Conservation (phyloP, 2,113 vertebrate genomes). For the Strix uralensis region DNA sequence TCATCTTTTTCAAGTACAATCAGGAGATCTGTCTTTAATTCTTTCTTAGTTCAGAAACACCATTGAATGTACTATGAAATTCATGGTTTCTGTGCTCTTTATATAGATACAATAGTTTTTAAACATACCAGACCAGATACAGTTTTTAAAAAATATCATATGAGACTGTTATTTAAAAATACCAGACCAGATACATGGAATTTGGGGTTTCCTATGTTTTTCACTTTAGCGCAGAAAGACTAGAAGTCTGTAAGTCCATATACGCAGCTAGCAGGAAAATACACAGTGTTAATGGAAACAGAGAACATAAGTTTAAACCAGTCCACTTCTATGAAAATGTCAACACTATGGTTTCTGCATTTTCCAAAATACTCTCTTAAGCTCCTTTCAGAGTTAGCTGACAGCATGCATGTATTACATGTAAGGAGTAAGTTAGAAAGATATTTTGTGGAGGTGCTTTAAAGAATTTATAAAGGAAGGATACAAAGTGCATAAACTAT, state of each 20-base stretch:
- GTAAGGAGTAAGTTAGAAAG: neutral
- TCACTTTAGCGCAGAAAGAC: neutral
- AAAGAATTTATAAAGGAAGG: neutral
- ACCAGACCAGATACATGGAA: neutral
- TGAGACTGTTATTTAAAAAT: neutral
- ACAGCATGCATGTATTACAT: neutral
- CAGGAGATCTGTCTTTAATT: neutral
- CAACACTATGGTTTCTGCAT: neutral
- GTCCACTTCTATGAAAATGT: neutral
- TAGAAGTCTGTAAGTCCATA: neutral
- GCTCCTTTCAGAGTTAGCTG: neutral
- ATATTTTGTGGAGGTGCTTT: neutral
- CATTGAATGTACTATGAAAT: neutral
- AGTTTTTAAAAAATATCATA: neutral
- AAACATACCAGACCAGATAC: neutral
- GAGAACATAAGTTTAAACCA: neutral
- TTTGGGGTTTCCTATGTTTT: neutral
- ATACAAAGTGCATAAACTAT: neutral
- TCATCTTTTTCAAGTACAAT: neutral
- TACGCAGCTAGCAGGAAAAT: neutral
- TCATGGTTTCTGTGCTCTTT: neutral
- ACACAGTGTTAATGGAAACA: neutral
- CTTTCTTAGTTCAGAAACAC: neutral
- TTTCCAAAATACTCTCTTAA: neutral
- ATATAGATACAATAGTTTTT: neutral